Conservation (phyloP, 2,888 invertebrate species). For the Metacarcinus magister region DNA sequence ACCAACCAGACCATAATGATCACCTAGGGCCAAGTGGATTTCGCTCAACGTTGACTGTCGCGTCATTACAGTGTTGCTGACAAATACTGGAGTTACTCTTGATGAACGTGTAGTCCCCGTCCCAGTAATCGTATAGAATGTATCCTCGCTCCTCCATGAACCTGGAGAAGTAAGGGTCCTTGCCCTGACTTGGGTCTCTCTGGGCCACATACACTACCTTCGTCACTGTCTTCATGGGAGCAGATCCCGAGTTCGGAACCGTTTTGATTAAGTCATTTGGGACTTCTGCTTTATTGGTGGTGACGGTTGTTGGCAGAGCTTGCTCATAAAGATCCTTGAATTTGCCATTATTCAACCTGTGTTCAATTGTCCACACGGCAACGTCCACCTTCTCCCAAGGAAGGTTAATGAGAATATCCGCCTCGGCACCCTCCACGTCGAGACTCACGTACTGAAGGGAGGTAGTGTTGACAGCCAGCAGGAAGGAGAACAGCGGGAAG, state of each 20-base stretch:
- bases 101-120: conserved; percentile 76
- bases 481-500: conserved; percentile 86
- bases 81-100: conserved; percentile 62
- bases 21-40: too few relatives aligned
- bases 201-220: conserved; percentile 60
- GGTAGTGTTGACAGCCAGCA: conserved; percentile 85
- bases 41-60: too few relatives aligned
- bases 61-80: conserved; percentile 41
- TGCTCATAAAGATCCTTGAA: neutral
- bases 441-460: conserved; percentile 86
- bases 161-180: conserved; percentile 68
- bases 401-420: conserved; percentile 86
- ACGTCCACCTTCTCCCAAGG: conserved; percentile 85
- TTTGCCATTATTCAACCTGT: neutral
- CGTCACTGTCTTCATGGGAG: neutral
- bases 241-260: neutral
- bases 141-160: conserved; percentile 75
- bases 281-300: neutral
- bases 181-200: conserved; percentile 65
- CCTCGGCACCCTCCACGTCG: conserved; percentile 87
- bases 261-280: neutral
- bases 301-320: neutral
- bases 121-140: conserved; percentile 73
- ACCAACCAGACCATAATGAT: too few relatives aligned
- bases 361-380: conserved; percentile 70